Evolutionary conservation across 2,888 invertebrate species (phyloP).

Genomic region (Orgyia antiqua): DNA sequence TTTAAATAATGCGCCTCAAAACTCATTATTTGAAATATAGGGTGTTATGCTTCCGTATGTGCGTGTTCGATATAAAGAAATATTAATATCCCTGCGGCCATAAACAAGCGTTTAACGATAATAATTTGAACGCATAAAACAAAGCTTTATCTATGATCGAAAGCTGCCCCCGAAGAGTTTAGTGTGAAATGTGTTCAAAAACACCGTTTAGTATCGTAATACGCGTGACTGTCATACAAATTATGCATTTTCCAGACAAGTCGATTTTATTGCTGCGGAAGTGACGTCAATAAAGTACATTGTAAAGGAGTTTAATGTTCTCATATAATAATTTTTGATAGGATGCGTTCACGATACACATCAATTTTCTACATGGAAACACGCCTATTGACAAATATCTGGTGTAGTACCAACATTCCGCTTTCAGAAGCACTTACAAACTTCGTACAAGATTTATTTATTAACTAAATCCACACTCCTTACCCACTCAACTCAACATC

Average conservation of each 20-base stretch:
- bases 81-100: slow-evolving; percentile 64
- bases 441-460: no score
- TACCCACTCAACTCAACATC: no score
- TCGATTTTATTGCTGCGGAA: slow-evolving; percentile 74
- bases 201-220: slow-evolving; percentile 75
- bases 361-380: slow-evolving; percentile 48
- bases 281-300: slow-evolving; percentile 75
- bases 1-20: no score
- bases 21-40: no score
- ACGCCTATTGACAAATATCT: slow-evolving; percentile 23
- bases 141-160: slow-evolving; percentile 71
- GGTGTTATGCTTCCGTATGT: slow-evolving; percentile 58
- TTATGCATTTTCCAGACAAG: slow-evolving; percentile 74
- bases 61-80: slow-evolving; percentile 62
- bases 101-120: slow-evolving; percentile 69
- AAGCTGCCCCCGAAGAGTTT: slow-evolving; percentile 61
- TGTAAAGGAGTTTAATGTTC: slow-evolving; percentile 69
- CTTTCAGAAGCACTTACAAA: no score
- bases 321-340: slow-evolving; percentile 70
- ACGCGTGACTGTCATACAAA: slow-evolving; percentile 75
- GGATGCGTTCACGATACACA: slow-evolving; percentile 55
- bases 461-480: no score
- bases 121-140: slow-evolving; percentile 74
- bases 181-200: slow-evolving; percentile 76
- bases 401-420: slow-evolving; percentile 5